phyloP scores from a whole-genome alignment of 2,888 invertebrate genomes.

The Nematopogon swammerdamellus region DNA sequence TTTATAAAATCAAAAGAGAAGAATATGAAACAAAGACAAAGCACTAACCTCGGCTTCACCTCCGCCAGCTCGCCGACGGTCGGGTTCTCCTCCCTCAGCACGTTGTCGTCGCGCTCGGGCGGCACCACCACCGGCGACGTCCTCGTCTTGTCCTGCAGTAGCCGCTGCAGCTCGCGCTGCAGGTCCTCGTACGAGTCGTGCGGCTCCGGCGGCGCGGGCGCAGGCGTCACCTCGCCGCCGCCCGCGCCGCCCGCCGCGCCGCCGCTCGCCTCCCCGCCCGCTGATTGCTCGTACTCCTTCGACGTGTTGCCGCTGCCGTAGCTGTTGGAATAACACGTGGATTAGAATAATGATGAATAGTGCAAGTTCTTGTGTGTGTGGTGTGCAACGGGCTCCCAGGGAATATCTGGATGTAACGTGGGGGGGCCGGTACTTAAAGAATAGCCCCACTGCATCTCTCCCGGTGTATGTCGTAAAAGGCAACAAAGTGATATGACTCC shows the following conservation, averaged over 20 bases:
- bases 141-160: slow-evolving; percentile 47
- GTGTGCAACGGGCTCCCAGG: too few species aligned
- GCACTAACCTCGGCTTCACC: slow-evolving; percentile 50
- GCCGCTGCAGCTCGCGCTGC: slow-evolving; percentile 47
- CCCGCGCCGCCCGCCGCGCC: slow-evolving; percentile 14
- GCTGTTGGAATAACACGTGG: too few species aligned
- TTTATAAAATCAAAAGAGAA: too few species aligned
- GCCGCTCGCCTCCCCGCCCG: slow-evolving; percentile 37
- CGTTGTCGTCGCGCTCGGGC: slow-evolving; percentile 51
- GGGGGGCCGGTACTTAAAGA: too few species aligned
- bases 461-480: too few species aligned
- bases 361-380: too few species aligned
- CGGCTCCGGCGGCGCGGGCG: slow-evolving; percentile 29
- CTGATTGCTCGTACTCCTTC: slow-evolving; percentile 44
- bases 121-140: slow-evolving; percentile 49
- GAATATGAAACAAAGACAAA: too few species aligned
- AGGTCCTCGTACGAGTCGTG: slow-evolving; percentile 64
- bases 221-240: slow-evolving; percentile 29
- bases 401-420: too few species aligned
- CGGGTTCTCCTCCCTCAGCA: slow-evolving; percentile 60
- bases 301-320: slow-evolving; percentile 43
- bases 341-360: too few species aligned
- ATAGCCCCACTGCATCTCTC: too few species aligned
- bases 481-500: too few species aligned
- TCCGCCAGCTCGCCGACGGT: slow-evolving; percentile 68